A percentile compares a stretch with the other conserved stretches of the same genome.
phyloP scores from a whole-genome alignment of 2,113 vertebrate species.

The Isichthys henryi region DNA sequence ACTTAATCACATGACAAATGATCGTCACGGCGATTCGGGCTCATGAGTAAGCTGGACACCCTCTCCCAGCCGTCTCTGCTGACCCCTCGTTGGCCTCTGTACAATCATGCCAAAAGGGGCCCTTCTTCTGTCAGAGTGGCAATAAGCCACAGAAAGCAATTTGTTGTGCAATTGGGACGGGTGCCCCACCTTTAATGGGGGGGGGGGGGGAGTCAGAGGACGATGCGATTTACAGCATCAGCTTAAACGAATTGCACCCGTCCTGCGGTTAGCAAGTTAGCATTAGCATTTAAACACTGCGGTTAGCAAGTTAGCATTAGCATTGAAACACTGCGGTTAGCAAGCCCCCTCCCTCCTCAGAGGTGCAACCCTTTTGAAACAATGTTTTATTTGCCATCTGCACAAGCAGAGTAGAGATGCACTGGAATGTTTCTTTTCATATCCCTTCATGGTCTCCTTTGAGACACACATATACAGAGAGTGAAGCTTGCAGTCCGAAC shows the following conservation, averaged over 20 bases:
- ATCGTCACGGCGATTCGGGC: not conserved
- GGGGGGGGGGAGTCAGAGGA: not conserved
- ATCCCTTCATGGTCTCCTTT: not conserved
- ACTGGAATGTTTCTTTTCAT: not conserved
- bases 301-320: too few species aligned
- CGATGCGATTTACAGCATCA: not conserved
- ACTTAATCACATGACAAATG: not conserved
- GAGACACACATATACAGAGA: not conserved
- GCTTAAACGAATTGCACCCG: not conserved
- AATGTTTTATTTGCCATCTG: not conserved
- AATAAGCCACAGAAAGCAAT: conserved; percentile 33
- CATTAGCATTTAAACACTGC: too few species aligned
- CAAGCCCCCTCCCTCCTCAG: not conserved
- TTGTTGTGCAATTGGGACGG: conserved; percentile 32
- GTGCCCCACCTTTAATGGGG: not conserved
- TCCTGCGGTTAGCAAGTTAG: not conserved
- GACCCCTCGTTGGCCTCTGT: not conserved
- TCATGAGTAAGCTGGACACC: not conserved
- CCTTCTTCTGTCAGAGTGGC: not conserved
- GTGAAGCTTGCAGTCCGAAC: not conserved
- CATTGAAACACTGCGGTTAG: not conserved
- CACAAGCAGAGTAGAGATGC: not conserved
- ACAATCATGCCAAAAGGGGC: not conserved
- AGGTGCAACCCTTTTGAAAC: not conserved
- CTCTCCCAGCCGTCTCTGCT: not conserved